phyloP scores from a whole-genome alignment of 2,797 vertebrate genomes.

The Tamandua tetradactyla region DNA sequence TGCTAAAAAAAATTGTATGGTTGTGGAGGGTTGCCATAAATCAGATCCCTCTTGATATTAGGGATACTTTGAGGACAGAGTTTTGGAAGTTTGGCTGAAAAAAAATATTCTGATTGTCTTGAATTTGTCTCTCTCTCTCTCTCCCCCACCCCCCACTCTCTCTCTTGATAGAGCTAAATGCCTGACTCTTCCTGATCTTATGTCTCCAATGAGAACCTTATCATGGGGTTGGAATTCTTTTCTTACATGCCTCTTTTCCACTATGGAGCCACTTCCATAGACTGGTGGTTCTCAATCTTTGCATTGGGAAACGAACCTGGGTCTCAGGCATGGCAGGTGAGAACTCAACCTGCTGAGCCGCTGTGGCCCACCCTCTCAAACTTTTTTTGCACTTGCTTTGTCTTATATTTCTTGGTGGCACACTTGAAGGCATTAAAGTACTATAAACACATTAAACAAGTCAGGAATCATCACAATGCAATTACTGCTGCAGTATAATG shows the following conservation, averaged over 20 bases:
- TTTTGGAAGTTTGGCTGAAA: not conserved
- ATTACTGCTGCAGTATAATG: not conserved
- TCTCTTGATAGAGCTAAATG: not conserved
- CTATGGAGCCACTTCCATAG: too few relatives aligned
- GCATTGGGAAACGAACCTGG: too few relatives aligned
- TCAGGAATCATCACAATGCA: not conserved
- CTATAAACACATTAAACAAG: not conserved
- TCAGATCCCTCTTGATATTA: not conserved
- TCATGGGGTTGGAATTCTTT: not conserved
- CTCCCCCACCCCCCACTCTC: not conserved
- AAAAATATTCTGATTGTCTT: not conserved
- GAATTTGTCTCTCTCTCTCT: not conserved
- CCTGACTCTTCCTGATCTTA: not conserved
- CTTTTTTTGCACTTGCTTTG: not conserved
- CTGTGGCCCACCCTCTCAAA: too few relatives aligned
- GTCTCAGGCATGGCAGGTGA: too few relatives aligned
- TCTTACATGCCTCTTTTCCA: not conserved
- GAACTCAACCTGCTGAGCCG: too few relatives aligned
- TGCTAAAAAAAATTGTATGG: not conserved
- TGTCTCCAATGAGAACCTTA: not conserved
- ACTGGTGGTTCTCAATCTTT: not conserved
- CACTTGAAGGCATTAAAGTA: conserved; percentile 20
- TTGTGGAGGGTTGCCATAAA: not conserved
- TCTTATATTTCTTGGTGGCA: not conserved
- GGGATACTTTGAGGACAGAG: not conserved